A percentile compares a stretch with the other conserved stretches of the same genome.
These are phyloP conservation scores for Trichogramma dendrolimi DNA, from an alignment of 2,888 invertebrate genomes.

Conservation along the genomic window DNA sequence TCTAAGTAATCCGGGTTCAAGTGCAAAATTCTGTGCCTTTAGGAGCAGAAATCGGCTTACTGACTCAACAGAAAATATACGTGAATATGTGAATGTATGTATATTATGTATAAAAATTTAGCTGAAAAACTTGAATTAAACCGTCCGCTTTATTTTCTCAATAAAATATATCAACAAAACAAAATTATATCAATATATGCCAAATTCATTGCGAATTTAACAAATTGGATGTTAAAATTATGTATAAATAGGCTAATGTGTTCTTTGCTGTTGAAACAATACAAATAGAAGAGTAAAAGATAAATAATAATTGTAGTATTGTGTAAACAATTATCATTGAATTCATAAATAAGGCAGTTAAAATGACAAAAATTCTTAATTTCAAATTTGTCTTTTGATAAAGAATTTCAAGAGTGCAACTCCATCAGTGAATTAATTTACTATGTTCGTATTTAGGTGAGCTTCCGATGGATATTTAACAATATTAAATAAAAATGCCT, in stretches of 20 bases:
- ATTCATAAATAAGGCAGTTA: slow-evolving; percentile 11
- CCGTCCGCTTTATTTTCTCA: slow-evolving; percentile 51
- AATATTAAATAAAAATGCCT: slow-evolving; percentile 6
- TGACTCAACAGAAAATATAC: slow-evolving; percentile 37
- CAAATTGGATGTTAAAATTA: slow-evolving; percentile 35
- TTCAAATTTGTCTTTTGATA: not conserved
- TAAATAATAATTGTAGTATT: slow-evolving; percentile 17
- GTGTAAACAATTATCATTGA: slow-evolving; percentile 17
- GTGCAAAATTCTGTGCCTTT: slow-evolving; percentile 54
- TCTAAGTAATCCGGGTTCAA: slow-evolving; percentile 52
- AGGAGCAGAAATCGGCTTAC: slow-evolving; percentile 53
- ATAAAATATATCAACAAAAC: slow-evolving; percentile 36
- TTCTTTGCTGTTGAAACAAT: slow-evolving; percentile 18
- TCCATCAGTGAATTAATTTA: slow-evolving; percentile 7
- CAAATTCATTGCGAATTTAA: slow-evolving; percentile 38
- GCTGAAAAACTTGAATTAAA: slow-evolving; percentile 42
- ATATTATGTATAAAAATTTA: slow-evolving; percentile 34
- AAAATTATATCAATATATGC: slow-evolving; percentile 39
- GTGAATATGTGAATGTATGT: slow-evolving; percentile 2
- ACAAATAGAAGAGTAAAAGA: slow-evolving; percentile 20
- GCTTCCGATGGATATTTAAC: slow-evolving; percentile 2
- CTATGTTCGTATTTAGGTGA: slow-evolving; percentile 15
- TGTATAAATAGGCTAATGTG: slow-evolving; percentile 7
- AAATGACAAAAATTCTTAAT: too few species aligned
- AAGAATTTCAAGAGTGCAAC: not conserved